These are phyloP conservation scores for Pangasianodon hypophthalmus DNA, from an alignment of 2,113 vertebrate species.

Conservation along the genomic window DNA sequence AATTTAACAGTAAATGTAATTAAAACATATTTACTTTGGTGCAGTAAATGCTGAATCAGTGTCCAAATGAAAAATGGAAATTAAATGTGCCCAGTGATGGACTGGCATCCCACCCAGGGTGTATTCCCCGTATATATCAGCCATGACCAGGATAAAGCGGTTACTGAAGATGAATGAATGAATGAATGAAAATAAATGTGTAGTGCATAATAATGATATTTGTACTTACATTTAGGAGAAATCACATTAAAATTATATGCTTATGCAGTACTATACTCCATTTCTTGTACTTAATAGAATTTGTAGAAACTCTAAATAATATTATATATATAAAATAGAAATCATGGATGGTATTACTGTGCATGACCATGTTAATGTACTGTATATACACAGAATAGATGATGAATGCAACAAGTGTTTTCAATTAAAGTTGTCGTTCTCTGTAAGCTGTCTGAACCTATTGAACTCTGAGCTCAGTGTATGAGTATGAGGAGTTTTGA, in stretches of 20 bases:
- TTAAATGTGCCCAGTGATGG: too few relatives aligned
- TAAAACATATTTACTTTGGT: neutral
- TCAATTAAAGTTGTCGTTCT: slow-evolving; percentile 50
- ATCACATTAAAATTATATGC: neutral
- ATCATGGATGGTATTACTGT: neutral
- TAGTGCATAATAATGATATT: neutral
- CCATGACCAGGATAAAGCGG: neutral
- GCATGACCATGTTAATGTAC: neutral
- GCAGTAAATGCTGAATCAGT: neutral
- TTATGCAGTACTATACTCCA: neutral
- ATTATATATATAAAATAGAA: neutral
- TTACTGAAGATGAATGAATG: neutral
- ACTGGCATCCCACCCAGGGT: neutral
- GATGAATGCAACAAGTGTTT: slow-evolving; percentile 44
- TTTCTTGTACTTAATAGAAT: neutral
- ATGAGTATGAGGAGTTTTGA: slow-evolving; percentile 9
- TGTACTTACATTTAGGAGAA: neutral
- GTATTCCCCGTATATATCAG: neutral
- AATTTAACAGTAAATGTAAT: neutral
- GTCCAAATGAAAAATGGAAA: neutral
- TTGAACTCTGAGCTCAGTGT: slow-evolving; percentile 54
- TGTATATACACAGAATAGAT: neutral
- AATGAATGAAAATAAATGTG: neutral
- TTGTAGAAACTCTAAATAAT: neutral
- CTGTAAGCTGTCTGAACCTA: slow-evolving; percentile 43